phyloP scores from a whole-genome alignment of 2,888 invertebrate species.

The Lithophane semibrunnea region DNA sequence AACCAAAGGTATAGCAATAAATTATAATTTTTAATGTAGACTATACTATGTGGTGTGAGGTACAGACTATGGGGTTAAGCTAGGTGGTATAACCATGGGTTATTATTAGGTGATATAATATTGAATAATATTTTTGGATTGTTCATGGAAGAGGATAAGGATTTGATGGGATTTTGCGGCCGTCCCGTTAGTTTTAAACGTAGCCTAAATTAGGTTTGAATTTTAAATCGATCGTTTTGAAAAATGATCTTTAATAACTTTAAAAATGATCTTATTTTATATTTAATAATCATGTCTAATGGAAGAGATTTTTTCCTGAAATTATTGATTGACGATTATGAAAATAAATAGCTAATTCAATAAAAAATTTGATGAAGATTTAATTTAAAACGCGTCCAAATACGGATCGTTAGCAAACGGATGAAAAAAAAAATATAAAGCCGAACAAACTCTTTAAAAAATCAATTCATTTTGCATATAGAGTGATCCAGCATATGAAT shows the following conservation, averaged over 20 bases:
- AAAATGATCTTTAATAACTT: background rate
- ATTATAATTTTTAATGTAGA: conserved; percentile 69
- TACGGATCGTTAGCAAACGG: conserved; percentile 38
- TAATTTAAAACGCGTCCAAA: background rate
- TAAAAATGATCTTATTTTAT: conserved; percentile 4
- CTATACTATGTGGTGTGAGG: conserved; percentile 86
- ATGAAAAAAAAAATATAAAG: conserved; percentile 69
- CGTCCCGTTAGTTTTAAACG: conserved; percentile 25
- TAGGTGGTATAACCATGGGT: conserved; percentile 75
- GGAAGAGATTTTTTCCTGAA: background rate
- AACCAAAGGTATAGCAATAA: conserved; percentile 62
- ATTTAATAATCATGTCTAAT: background rate
- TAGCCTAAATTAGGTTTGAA: conserved; percentile 7
- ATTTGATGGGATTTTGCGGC: conserved; percentile 41
- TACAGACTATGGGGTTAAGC: conserved; percentile 80
- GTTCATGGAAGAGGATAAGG: conserved; percentile 52
- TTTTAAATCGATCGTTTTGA: background rate
- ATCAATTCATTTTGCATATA: conserved; percentile 56
- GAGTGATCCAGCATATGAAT: conserved; percentile 71
- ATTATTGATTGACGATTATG: background rate
- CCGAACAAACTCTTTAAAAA: conserved; percentile 68
- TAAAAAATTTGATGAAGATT: background rate
- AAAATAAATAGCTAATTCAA: conserved; percentile 1
- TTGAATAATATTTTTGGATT: conserved; percentile 52
- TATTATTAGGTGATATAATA: conserved; percentile 75